Conservation (phyloP, 2,113 vertebrate species). For the Marmota monax region DNA sequence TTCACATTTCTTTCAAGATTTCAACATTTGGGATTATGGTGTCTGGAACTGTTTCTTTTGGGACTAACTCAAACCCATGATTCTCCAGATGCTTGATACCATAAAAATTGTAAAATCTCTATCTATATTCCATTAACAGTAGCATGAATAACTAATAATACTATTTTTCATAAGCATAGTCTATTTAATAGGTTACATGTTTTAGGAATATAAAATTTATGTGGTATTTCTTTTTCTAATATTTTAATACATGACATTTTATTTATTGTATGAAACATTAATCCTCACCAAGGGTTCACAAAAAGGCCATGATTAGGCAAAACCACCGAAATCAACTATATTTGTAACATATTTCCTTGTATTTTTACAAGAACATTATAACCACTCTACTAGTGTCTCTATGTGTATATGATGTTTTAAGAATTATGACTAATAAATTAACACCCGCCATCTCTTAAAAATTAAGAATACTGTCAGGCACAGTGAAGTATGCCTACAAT, state of each 20-base stretch:
- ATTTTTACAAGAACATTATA: background rate
- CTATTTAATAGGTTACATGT: background rate
- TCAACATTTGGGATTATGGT: too few relatives aligned
- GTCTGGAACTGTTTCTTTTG: too few relatives aligned
- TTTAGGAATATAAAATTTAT: background rate
- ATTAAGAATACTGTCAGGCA: background rate
- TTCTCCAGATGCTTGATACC: background rate
- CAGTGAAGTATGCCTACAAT: too few relatives aligned
- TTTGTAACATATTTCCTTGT: background rate
- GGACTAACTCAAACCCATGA: background rate
- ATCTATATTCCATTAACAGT: background rate
- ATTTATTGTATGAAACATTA: background rate
- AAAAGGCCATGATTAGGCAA: background rate
- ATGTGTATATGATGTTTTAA: background rate
- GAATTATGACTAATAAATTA: background rate
- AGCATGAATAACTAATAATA: background rate
- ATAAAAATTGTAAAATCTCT: background rate
- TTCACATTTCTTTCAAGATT: too few relatives aligned
- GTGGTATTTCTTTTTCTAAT: background rate
- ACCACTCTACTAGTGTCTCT: background rate
- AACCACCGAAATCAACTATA: background rate
- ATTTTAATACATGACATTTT: background rate
- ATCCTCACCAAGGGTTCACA: background rate
- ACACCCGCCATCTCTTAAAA: background rate
- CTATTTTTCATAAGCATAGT: background rate